Base-by-base conservation (phyloP, 2,888 invertebrate species). In the Pammene fasciana region DNA sequence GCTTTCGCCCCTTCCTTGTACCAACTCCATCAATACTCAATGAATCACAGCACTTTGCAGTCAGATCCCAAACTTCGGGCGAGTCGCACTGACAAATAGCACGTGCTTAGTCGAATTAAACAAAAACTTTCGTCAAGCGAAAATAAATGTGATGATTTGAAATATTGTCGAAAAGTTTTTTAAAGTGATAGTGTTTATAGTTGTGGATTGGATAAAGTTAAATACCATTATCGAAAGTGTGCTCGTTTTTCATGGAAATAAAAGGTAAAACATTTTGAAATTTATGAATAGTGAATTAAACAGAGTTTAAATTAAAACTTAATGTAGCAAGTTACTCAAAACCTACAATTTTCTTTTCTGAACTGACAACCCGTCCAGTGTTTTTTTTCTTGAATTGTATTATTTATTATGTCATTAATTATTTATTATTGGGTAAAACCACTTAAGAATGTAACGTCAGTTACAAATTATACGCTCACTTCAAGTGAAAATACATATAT, bases 11-110 rank as follows among this genome's bases (percentile, higher is more conserved):
- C 26, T 65, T 8, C 1, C 45, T 36, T 56, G 41, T 18, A 26
- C 56, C 57, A 26, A 14, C 6, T 38, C 16, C 41, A 65, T 14
- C 36, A n/a, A 61, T 48, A 48, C 45, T 65, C 48, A 65, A 57
- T 65, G 65, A 65, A 57, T 65, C 65, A 65, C 65, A 38, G 16
- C 56, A 41, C 38, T 18, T 18, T 48, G 34, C 67, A 67, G 67
- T 67, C 38, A 54, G 46, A 55, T 67, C 45, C 38, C 46, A 46
- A 45, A 46, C 67, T 61, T 26, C 61, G 54, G 55, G 9, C 67
- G 46, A 36, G 61, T 18, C 36, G 38, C 60, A 67, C 67, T 36
- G 13, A 36, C 54, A n/a, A 50, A 41, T 26, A 13, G 11, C 38
- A 16, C 38, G 65, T 65, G 46, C 18, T 46, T 56, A 65, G 65